Evolutionary conservation across 2,113 vertebrate genomes (phyloP).

Genomic region (Mola mola): DNA sequence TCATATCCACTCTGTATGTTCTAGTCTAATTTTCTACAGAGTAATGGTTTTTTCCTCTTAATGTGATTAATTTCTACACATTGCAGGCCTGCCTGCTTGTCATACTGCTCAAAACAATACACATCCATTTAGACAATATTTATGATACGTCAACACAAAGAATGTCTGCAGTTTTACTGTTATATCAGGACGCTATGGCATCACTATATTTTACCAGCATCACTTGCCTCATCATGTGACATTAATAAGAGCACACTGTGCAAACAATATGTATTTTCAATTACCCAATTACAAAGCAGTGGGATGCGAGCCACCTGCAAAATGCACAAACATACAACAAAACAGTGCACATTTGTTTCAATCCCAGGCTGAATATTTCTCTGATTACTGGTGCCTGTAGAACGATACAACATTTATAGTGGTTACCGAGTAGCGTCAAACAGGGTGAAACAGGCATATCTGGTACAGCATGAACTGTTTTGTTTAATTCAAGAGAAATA

Average conservation of each 20-base stretch:
- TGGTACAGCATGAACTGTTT: constrained; percentile 28
- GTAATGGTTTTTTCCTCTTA: constrained; percentile 16
- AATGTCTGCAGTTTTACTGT: constrained; percentile 8
- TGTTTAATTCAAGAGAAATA: constrained; percentile 6
- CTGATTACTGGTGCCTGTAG: constrained; percentile 20
- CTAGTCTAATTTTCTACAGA: too few relatives aligned
- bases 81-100: constrained; percentile 43
- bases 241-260: constrained; percentile 69
- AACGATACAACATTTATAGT: too few relatives aligned
- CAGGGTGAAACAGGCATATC: constrained; percentile 7
- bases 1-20: too few relatives aligned
- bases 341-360: constrained; percentile 19
- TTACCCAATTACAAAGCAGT: constrained; percentile 56
- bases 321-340: constrained; percentile 51
- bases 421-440: constrained; percentile 24
- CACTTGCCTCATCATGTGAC: constrained; percentile 60
- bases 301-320: constrained; percentile 45
- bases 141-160: constrained; percentile 40
- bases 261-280: constrained; percentile 75
- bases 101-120: constrained; percentile 35
- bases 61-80: constrained; percentile 74
- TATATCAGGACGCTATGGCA: constrained; percentile 31
- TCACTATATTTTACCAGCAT: constrained; percentile 46
- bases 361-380: constrained; percentile 32
- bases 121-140: constrained; percentile 63